Base-by-base conservation (phyloP, 2,888 invertebrate species). In the Apotomis turbidana region DNA sequence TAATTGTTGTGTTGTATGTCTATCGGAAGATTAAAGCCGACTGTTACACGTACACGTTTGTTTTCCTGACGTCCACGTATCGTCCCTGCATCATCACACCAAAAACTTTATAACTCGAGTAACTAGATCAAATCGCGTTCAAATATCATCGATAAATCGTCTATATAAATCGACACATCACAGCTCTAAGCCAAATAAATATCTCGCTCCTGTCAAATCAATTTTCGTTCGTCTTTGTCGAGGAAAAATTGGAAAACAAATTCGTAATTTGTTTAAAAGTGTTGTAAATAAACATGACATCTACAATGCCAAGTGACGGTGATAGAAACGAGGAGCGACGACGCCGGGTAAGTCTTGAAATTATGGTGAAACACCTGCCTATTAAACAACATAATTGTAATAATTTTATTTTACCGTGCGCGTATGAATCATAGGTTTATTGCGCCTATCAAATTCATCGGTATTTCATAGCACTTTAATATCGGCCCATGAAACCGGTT, bases 251-350 rank as follows among this genome's bases (percentile, higher is more conserved):
- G 41, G 10, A 15, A 59, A 60, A 52, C 41, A 67, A 44, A 10
- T 68, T 15, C 10, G 59, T 68, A 41, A 15, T 13, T 58, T n/a
- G 38, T 58, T 64, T 52, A 0, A 61, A 62, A 68, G 51, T 62
- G 62, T 52, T 44, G n/a, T 46, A 59, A 57, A 59, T 13, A 57
- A 82, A 71, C 63, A 90, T 91, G 91, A 87, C 91, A 68, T 89
- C 91, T 49, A 86, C 91, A 15, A 76, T 88, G 76, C 88, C 93
- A 51, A 85, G 83, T 55, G 93, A 91, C 49, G 85, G 84, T 55
- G 93, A 91, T 76, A 88, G 87, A 76, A 93, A 90, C 68, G 92
- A 93, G 64, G 93, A 94, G 78, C 89, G 94, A 55, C 90, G 94
- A 69, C 92, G 93, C 69, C 87, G 93, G 85, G 94, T 94, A 81